Conservation (phyloP, 2,113 vertebrate species). For the Todiramphus chloris region DNA sequence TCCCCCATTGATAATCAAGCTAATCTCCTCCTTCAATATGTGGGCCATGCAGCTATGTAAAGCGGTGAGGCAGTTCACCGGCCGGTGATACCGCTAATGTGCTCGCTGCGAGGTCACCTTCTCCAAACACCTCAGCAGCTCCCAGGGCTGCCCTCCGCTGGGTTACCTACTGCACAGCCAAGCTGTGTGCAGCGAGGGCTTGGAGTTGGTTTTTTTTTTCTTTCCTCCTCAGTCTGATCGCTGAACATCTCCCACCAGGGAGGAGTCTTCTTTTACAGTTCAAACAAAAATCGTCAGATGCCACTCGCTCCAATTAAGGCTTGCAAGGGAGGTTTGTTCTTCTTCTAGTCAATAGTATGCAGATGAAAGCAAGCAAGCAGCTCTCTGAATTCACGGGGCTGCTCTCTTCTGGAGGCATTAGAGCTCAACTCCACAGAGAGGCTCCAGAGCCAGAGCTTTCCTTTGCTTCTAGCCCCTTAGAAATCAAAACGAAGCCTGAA, state of each 20-base stretch:
- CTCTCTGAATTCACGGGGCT: background rate
- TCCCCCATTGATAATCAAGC: conserved; percentile 75
- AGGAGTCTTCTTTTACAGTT: conserved; percentile 16
- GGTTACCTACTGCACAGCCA: background rate
- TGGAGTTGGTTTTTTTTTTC: background rate
- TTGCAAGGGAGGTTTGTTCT: conserved; percentile 19
- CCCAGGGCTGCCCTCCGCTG: background rate
- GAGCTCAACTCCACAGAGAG: background rate
- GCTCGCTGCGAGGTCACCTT: conserved; percentile 74
- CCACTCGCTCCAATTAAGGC: conserved; percentile 52
- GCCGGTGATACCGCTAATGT: conserved; percentile 31
- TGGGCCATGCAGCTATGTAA: conserved; percentile 52
- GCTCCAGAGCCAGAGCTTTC: background rate
- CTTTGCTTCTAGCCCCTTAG: background rate
- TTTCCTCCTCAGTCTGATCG: background rate
- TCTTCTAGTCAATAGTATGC: background rate
- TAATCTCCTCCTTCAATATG: conserved; percentile 63
- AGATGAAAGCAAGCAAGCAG: conserved; percentile 10
- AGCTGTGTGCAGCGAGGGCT: background rate
- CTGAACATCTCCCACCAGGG: conserved; percentile 25
- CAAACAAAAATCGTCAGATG: conserved; percentile 27
- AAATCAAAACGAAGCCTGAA: background rate
- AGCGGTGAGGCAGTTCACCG: conserved; percentile 50
- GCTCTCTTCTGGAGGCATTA: background rate
- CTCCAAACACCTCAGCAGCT: conserved; percentile 53